Evolutionary conservation across 2,113 vertebrate species (phyloP).

Genomic region (Ophiodon elongatus): DNA sequence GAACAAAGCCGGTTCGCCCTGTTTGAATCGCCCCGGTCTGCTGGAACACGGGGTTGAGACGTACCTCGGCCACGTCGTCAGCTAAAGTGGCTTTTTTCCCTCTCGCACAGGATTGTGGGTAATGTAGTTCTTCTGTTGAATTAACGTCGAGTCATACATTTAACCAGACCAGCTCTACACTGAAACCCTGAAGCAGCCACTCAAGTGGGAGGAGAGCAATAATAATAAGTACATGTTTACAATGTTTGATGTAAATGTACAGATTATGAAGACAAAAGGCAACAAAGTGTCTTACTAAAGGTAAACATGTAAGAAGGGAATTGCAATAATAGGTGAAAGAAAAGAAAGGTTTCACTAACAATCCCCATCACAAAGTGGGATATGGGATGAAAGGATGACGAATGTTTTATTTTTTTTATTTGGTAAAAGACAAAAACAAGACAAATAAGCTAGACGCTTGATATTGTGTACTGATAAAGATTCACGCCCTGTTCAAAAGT

Average conservation of each 20-base stretch:
- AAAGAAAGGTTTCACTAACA: not conserved
- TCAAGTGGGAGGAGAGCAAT: not conserved
- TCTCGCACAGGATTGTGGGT: slow-evolving; percentile 62
- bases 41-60: slow-evolving; percentile 40
- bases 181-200: not conserved
- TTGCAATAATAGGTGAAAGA: not conserved
- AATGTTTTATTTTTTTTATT: not conserved
- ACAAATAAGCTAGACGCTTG: not conserved
- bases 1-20: slow-evolving; percentile 20
- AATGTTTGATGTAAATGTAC: not conserved
- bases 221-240: not conserved
- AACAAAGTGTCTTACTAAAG: not conserved
- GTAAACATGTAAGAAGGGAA: not conserved
- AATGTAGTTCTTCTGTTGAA: slow-evolving; percentile 63
- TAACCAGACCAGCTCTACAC: not conserved
- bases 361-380: not conserved
- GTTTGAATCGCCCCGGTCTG: slow-evolving; percentile 85
- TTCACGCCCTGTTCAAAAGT: not conserved
- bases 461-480: not conserved
- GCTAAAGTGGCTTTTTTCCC: slow-evolving; percentile 30
- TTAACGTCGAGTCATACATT: not conserved
- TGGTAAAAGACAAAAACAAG: not conserved
- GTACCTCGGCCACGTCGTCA: slow-evolving; percentile 76
- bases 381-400: not conserved
- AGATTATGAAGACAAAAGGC: not conserved